A percentile compares a stretch with the other conserved stretches of the same genome.
These are phyloP conservation scores for Pogonomyrmex californicus DNA, from an alignment of 1,140 invertebrate species.

Conservation along the genomic window DNA sequence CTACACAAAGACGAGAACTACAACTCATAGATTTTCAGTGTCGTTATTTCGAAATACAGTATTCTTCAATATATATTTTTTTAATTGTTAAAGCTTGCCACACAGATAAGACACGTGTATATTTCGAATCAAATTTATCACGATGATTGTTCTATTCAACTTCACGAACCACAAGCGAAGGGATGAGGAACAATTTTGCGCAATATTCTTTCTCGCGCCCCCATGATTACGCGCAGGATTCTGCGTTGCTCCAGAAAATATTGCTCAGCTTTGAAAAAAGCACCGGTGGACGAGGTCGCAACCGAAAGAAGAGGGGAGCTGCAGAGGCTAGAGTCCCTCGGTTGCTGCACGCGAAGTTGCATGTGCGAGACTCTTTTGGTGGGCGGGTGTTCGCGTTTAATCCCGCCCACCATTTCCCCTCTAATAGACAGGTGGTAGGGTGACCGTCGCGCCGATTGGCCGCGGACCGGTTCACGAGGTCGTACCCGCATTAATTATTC, in stretches of 20 bases:
- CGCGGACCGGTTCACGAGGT: conserved; percentile 76
- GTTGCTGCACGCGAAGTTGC: conserved; percentile 71
- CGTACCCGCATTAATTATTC: conserved; percentile 85
- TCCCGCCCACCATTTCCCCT: conserved; percentile 80
- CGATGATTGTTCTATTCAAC: not conserved
- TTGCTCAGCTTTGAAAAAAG: conserved; percentile 63
- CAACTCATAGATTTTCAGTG: not conserved
- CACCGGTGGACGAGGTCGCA: conserved; percentile 20
- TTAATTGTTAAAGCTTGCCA: not conserved
- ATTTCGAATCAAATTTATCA: not conserved
- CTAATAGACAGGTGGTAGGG: conserved; percentile 66
- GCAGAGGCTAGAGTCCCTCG: not conserved
- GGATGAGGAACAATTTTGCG: not conserved
- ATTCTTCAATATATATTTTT: not conserved
- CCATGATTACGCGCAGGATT: conserved; percentile 71
- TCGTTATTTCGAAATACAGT: not conserved
- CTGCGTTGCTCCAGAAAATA: conserved; percentile 73
- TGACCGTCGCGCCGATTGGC: conserved; percentile 74
- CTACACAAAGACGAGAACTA: not conserved
- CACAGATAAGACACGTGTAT: not conserved
- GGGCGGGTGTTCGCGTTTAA: conserved; percentile 73
- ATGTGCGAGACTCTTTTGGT: conserved; percentile 57
- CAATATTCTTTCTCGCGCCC: conserved; percentile 43
- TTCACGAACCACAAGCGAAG: not conserved
- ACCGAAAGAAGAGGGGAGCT: not conserved